Percentiles rank a stretch among this genome's conserved stretches.
Evolutionary conservation across 1,140 invertebrate species (phyloP).

Genomic region (Drosophila arizonae): DNA sequence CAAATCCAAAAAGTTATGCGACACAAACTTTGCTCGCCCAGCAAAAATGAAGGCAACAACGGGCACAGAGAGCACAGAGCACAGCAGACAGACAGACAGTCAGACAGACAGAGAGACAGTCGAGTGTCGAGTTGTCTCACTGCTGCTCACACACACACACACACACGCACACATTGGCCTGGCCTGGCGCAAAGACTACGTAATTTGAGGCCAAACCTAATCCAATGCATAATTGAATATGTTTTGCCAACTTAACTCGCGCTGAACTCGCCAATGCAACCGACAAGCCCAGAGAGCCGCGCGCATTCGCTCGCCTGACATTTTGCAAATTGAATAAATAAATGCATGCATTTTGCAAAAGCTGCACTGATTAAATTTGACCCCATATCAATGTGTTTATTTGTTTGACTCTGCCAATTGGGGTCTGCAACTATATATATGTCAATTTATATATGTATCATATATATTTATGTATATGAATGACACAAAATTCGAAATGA

Average conservation of each 20-base stretch:
- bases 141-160: neutral
- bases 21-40: constrained; percentile 54
- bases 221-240: constrained; percentile 34
- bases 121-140: neutral
- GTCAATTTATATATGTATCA: too few relatives aligned
- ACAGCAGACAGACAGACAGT: too few relatives aligned
- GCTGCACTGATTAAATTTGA: constrained; percentile 7
- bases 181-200: constrained; percentile 6
- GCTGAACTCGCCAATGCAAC: constrained; percentile 16
- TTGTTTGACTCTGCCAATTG: neutral
- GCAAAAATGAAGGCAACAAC: neutral
- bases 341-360: constrained; percentile 8
- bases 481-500: neutral
- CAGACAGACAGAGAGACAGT: neutral
- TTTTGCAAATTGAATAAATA: constrained; percentile 17
- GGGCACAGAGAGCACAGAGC: neutral
- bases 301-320: neutral
- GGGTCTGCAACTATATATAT: too few relatives aligned
- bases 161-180: too few relatives aligned
- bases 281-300: neutral
- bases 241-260: constrained; percentile 14
- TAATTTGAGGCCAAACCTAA: constrained; percentile 27
- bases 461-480: neutral
- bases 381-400: neutral
- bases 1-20: constrained; percentile 72